phyloP scores from a whole-genome alignment of 1,140 invertebrate genomes.

The Hermetia illucens region DNA sequence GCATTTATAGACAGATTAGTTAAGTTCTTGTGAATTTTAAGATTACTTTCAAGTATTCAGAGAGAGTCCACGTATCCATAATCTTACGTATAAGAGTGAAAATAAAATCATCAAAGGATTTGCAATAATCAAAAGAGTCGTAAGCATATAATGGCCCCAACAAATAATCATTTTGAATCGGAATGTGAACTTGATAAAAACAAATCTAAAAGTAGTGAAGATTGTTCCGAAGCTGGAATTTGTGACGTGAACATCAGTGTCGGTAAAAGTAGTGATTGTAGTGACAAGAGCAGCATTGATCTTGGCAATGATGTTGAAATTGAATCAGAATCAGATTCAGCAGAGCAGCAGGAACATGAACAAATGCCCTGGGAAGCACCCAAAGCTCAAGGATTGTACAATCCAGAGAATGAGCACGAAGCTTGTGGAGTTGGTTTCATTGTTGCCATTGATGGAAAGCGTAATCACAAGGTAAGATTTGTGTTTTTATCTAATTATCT shows the following conservation, averaged over 20 bases:
- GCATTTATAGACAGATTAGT: no score
- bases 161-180: conserved; percentile 29
- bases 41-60: no score
- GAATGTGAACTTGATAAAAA: conserved; percentile 28
- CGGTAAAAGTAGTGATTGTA: conserved; percentile 8
- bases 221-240: no score
- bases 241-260: conserved; percentile 3
- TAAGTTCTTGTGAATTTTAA: no score
- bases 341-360: conserved; percentile 12
- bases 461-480: conserved; percentile 72
- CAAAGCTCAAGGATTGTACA: conserved; percentile 75
- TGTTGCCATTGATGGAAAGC: conserved; percentile 89
- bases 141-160: conserved; percentile 31
- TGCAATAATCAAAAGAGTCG: no score
- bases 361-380: conserved; percentile 45
- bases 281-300: conserved; percentile 8
- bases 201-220: no score
- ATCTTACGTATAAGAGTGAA: no score
- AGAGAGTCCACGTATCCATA: no score
- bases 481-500: no score
- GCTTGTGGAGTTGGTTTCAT: conserved; percentile 98
- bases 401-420: conserved; percentile 85
- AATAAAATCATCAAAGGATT: no score
- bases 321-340: not conserved
- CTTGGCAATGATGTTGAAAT: not conserved